Conservation (phyloP, 2,888 invertebrate species). For the Microplitis deprimator region DNA sequence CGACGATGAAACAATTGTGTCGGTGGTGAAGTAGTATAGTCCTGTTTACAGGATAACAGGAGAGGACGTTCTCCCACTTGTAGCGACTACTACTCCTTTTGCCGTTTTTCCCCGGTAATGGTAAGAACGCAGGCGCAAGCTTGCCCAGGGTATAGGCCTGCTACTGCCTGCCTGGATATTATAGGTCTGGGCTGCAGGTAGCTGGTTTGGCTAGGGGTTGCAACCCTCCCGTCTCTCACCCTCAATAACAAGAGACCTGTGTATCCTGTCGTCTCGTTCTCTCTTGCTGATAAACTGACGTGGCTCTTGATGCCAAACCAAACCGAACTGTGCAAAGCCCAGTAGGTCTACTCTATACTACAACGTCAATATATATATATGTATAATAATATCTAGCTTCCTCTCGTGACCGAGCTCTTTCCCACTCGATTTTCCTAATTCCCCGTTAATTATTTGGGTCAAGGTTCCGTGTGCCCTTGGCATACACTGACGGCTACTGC, state of each 20-base stretch:
- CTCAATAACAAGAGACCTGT: neutral
- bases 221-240: neutral
- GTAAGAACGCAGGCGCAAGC: conserved; percentile 60
- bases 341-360: neutral
- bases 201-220: conserved; percentile 57
- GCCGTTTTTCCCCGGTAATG: conserved; percentile 29
- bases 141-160: conserved; percentile 68
- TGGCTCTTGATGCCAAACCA: neutral
- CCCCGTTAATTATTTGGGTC: conserved; percentile 61
- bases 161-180: conserved; percentile 54
- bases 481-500: conserved; percentile 38
- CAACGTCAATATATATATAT: neutral
- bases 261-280: neutral
- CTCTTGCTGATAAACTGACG: neutral
- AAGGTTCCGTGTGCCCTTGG: conserved; percentile 58
- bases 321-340: neutral
- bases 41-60: conserved; percentile 64
- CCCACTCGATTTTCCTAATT: conserved; percentile 60
- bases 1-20: conserved; percentile 22
- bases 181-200: conserved; percentile 66
- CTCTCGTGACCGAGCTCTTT: conserved; percentile 5
- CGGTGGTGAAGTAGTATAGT: conserved; percentile 36
- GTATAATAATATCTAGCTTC: neutral
- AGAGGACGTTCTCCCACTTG: conserved; percentile 46
- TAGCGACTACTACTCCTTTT: conserved; percentile 18